Base-by-base conservation (phyloP, 1,140 invertebrate genomes). In the Lanistes nyassanus region DNA sequence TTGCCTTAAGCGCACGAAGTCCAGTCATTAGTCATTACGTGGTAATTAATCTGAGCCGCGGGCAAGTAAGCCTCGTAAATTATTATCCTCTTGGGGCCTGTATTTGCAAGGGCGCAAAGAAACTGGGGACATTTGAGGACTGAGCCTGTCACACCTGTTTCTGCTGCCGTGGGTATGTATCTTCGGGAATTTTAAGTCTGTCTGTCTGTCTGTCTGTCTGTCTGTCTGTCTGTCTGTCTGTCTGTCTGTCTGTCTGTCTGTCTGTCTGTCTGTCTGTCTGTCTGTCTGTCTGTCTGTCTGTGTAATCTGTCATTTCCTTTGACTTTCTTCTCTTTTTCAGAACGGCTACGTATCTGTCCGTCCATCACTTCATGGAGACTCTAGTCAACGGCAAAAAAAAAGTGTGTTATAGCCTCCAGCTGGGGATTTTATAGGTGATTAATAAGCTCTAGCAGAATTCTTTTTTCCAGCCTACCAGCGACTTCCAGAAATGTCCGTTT, bases 261-360 rank as follows among this genome's bases (percentile, higher is more conserved):
- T 68, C 13, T 68, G 37, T 47, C 13, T 68, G 39, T 47, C 36
- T 66, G 64, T 66, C 26, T 66, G 64, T 62, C 19, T 62, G 60
- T 62, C 16, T 62, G 60, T 62, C 19, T 62, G 60, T 62, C 16
- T 62, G 11, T 62, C 19, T 62, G 60, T 62, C 19, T 62, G 60
- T 62, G 60, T 62, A 29, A n/a, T n/a, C n/a, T n/a, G n/a, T n/a
- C n/a, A n/a, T n/a, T n/a, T n/a, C n/a, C n/a, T n/a, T n/a, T n/a
- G n/a, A n/a, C n/a, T n/a, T n/a, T n/a, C n/a, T n/a, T n/a, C n/a
- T 53, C 13, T 53, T 13, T 53, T 13, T 53, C 13, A 13, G 51
- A 13, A 23, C 23, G 51, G 13, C 13, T 53, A 23, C 23, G 51
- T 53, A 23, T 53, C 13, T 53, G 13, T 53, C 13, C 23, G 13